These are phyloP conservation scores for Pyrgus malvae DNA, from an alignment of 2,888 invertebrate species.

Conservation along the genomic window DNA sequence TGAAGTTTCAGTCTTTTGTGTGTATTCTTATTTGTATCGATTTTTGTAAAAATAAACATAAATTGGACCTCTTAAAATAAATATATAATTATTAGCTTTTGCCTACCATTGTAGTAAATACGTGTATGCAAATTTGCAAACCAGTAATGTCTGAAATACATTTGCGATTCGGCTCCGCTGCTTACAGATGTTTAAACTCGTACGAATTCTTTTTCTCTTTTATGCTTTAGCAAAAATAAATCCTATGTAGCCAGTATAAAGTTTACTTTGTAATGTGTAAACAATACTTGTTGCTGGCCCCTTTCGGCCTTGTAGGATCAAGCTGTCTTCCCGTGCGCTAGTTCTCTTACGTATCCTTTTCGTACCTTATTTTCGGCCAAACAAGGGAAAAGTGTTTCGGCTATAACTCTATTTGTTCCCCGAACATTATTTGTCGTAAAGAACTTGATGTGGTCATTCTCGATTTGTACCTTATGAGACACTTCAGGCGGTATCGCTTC, in stretches of 20 bases:
- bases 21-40: background rate
- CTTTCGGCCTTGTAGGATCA: conserved; percentile 65
- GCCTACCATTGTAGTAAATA: background rate
- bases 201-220: conserved; percentile 57
- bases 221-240: conserved; percentile 42
- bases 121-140: conserved; percentile 8
- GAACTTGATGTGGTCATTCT: conserved; percentile 42
- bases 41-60: too few species aligned
- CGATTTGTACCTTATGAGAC: conserved; percentile 29
- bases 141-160: background rate
- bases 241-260: conserved; percentile 47
- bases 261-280: conserved; percentile 52
- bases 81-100: background rate
- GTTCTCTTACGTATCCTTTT: conserved; percentile 47
- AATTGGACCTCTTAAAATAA: background rate
- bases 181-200: conserved; percentile 51
- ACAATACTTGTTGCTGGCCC: conserved; percentile 71
- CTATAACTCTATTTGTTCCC: conserved; percentile 57
- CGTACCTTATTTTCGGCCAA: conserved; percentile 59
- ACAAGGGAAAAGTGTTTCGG: conserved; percentile 72
- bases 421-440: conserved; percentile 68
- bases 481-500: conserved; percentile 11
- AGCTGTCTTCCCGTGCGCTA: conserved; percentile 70
- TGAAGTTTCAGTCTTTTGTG: background rate
- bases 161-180: conserved; percentile 39